Base-by-base conservation (phyloP, 2,888 invertebrate species). In the Tenthredo notha region DNA sequence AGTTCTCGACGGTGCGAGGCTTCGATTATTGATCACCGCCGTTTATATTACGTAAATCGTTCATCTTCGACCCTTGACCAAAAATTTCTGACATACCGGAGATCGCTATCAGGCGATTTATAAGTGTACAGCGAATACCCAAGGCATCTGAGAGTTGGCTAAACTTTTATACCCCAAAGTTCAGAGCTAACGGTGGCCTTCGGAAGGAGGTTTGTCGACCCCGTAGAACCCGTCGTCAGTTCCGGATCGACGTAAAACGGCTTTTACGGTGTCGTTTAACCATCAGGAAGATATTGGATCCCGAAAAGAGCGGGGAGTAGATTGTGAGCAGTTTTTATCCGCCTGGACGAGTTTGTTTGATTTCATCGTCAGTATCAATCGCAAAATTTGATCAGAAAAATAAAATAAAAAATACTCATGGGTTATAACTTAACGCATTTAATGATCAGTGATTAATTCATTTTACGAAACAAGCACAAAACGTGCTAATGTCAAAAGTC, bases 261-360 rank as follows among this genome's bases (percentile, higher is more conserved):
- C 77, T 77, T 77, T 77, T 77, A 77, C 50, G 77, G 18, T 29
- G 54, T 77, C 77, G 77, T 77, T 77, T n/a, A 77, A 40, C 50
- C 50, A 77, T 77, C 77, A 40, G 29, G 47, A 77, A 54, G 47
- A 77, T 54, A 77, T 77, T 54, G 50, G 50, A 77, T 54, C 77
- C 40, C 50, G 18, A 33, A 77, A 33, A 29, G 54, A 77, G 33
- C 18, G 21, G 33, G 77, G 33, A 29, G 77, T 54, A 18, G 77
- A 33, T 50, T 50, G 77, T 54, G 7, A 33, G 50, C 50, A 77
- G 33, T 33, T 50, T 61, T 77, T 33, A 54, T 29, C 25, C 40
- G 74, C 43, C n/a, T 25, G 21, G 10, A 43, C 12, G n/a, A 25
- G 74, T 25, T 43, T 12, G 74, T 74, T 74, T 43, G 40, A 74